phyloP scores from a whole-genome alignment of 2,113 vertebrate species.

The Aviceda subcristata region DNA sequence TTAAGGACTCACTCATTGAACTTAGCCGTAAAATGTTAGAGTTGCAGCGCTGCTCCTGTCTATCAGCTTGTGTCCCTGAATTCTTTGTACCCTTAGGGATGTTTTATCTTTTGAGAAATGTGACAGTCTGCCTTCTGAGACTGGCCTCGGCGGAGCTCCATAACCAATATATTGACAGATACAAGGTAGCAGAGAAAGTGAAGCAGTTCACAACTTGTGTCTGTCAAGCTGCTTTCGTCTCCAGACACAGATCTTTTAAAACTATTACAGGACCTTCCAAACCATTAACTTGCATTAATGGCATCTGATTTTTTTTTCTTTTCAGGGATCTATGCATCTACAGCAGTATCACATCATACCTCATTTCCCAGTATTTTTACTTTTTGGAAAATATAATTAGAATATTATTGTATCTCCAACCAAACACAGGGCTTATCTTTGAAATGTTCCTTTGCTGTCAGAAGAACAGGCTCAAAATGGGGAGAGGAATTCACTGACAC shows the following conservation, averaged over 20 bases:
- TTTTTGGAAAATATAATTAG: background rate
- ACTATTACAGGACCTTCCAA: background rate
- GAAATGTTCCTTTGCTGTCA: background rate
- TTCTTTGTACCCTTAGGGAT: slow-evolving; percentile 30
- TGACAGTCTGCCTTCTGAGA: slow-evolving; percentile 34
- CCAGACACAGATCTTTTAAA: background rate
- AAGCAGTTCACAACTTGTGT: background rate
- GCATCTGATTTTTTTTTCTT: background rate
- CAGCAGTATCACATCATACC: background rate
- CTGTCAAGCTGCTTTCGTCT: background rate
- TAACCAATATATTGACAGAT: slow-evolving; percentile 29
- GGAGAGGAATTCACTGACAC: background rate
- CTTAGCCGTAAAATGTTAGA: slow-evolving; percentile 35
- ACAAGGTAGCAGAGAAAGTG: background rate
- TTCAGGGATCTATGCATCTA: background rate
- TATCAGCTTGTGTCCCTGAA: slow-evolving; percentile 9
- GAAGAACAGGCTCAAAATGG: background rate
- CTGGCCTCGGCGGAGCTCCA: background rate
- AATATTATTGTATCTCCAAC: background rate
- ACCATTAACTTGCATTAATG: background rate
- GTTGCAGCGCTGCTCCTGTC: background rate
- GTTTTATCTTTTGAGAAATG: slow-evolving; percentile 30
- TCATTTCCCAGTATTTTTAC: background rate
- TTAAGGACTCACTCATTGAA: slow-evolving; percentile 39
- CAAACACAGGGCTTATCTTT: background rate